Percentiles rank a stretch among this genome's conserved stretches.
Evolutionary conservation across 2,888 invertebrate species (phyloP).

Genomic region (Heliconius ismenius): DNA sequence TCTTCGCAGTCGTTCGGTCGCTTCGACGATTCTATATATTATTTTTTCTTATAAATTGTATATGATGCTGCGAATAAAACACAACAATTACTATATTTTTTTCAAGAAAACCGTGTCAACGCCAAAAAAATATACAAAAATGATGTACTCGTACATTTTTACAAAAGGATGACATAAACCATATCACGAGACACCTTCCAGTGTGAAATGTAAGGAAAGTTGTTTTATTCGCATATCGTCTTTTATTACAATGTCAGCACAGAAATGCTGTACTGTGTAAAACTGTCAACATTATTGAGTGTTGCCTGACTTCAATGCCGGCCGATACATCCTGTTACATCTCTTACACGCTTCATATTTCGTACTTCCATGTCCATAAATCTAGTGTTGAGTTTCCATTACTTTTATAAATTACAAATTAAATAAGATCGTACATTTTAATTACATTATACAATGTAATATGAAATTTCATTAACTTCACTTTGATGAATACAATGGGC

Average conservation of each 20-base stretch:
- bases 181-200: constrained; percentile 18
- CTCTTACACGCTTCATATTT: not conserved
- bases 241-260: constrained; percentile 6
- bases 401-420: not conserved
- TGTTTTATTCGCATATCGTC: constrained; percentile 16
- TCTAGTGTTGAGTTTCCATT: too few relatives aligned
- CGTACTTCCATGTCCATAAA: not conserved
- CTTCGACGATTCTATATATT: not conserved
- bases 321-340: constrained; percentile 24
- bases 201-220: not conserved
- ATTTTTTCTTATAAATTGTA: too few relatives aligned
- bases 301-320: too few relatives aligned
- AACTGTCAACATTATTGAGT: constrained; percentile 21
- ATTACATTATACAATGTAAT: not conserved
- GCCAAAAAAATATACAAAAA: not conserved
- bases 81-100: too few relatives aligned
- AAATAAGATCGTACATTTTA: not conserved
- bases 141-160: not conserved
- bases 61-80: too few relatives aligned
- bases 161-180: constrained; percentile 7
- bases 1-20: constrained; percentile 2
- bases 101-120: too few relatives aligned
- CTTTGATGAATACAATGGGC: constrained; percentile 7
- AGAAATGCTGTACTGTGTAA: constrained; percentile 10
- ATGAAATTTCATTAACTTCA: constrained; percentile 1